phyloP scores from a whole-genome alignment of 1,140 invertebrate species.

The Trichonephila clavata region DNA sequence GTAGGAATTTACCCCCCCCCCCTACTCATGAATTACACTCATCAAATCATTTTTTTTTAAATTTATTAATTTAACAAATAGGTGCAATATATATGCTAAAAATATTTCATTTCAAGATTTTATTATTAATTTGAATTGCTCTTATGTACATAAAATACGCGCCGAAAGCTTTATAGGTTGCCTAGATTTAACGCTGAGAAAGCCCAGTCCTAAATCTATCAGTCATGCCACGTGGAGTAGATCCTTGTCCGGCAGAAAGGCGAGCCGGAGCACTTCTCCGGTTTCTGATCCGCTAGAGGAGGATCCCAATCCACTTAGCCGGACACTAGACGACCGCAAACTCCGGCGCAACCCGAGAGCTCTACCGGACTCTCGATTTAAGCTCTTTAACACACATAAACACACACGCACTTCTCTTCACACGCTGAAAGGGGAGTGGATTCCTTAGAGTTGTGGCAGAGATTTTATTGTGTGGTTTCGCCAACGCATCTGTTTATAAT shows the following conservation, averaged over 20 bases:
- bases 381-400: constrained; percentile 23
- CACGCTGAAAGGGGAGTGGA: not conserved
- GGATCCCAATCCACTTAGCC: constrained; percentile 72
- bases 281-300: constrained; percentile 66
- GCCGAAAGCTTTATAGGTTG: too few relatives aligned
- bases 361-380: constrained; percentile 37
- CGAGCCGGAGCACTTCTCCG: constrained; percentile 66
- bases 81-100: too few relatives aligned
- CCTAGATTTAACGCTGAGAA: not conserved
- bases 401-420: not conserved
- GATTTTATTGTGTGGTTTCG: too few relatives aligned
- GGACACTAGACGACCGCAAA: constrained; percentile 68
- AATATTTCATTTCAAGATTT: too few relatives aligned
- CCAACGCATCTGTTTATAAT: too few relatives aligned
- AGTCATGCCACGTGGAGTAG: not conserved
- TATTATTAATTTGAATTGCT: too few relatives aligned
- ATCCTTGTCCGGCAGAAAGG: not conserved
- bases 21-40: too few relatives aligned
- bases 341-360: not conserved
- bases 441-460: not conserved
- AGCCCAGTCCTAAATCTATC: not conserved
- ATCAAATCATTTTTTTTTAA: too few relatives aligned
- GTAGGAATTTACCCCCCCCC: too few relatives aligned
- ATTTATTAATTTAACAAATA: too few relatives aligned
- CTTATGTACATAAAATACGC: too few relatives aligned